Base-by-base conservation (phyloP, 2,888 invertebrate genomes). In the Ceramica pisi region DNA sequence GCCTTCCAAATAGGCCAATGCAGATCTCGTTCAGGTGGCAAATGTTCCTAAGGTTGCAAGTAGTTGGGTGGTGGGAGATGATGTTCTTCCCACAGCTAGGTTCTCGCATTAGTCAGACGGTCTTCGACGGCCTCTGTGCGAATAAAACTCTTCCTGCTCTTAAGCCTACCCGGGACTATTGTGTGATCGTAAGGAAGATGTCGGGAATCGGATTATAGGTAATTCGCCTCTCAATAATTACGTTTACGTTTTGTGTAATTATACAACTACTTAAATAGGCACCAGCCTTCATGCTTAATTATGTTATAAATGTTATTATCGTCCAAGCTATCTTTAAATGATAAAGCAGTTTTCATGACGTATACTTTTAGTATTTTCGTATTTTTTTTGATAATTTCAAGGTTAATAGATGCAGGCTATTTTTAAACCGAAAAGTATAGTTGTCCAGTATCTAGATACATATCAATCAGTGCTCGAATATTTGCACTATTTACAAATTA, bases 231-330 rank as follows among this genome's bases (percentile, higher is more conserved):
- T 38, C 14, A 14, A 38, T 48, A n/a, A 23, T 50, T 35, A 50
- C 23, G 44, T 65, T 1, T 10, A 56, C 35, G 12, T 50, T 72
- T 55, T 61, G 9, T 71, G 38, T 55, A 21, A 46, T 62, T 55
- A 74, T 23, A 16, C 9, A 59, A 5, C 9, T 21, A 35, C 23
- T 31, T 44, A 55, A n/a, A n/a, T n/a, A n/a, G 26, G 10, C 53
- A 57, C 31, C 35, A 55, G 16, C 16, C 10, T 41, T 19, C 10
- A 21, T 35, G 21, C n/a, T 57, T 62, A 41, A 51, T 48, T 59
- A 62, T 69, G 26, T 26, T 26, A 26, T 26, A n/a, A n/a, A n/a
- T n/a, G 56, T 44, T 38, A 75, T 57, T 68, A 51, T 68, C 7
- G 7, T 46, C 12, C 23, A 67, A 74, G 35, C 31, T 57, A 72